Evolutionary conservation across 2,113 vertebrate species (phyloP).

Genomic region (Laticauda colubrina): DNA sequence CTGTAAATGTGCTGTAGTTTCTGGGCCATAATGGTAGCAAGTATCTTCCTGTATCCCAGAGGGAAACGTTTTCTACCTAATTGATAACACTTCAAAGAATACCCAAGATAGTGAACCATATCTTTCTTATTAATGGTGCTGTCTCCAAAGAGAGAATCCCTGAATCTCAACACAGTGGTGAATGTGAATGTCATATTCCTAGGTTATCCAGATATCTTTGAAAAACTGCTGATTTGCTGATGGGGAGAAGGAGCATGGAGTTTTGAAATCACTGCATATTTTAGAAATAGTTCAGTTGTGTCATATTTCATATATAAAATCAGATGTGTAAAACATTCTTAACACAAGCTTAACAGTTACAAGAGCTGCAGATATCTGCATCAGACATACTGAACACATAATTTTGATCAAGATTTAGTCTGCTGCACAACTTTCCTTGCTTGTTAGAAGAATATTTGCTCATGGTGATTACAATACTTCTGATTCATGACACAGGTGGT

Average conservation of each 20-base stretch:
- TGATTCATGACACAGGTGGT: not conserved
- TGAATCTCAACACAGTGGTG: constrained; percentile 68
- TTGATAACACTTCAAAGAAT: constrained; percentile 79
- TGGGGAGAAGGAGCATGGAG: constrained; percentile 36
- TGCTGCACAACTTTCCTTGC: not conserved
- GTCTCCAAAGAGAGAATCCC: constrained; percentile 67
- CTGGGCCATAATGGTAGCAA: constrained; percentile 75
- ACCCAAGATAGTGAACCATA: constrained; percentile 69
- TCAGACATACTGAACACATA: constrained; percentile 11
- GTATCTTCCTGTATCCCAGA: constrained; percentile 71
- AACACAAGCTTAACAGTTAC: constrained; percentile 26
- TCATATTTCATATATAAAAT: constrained; percentile 61
- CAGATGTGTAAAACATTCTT: constrained; percentile 53
- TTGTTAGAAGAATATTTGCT: constrained; percentile 1
- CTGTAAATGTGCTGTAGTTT: constrained; percentile 73
- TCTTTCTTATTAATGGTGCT: constrained; percentile 73
- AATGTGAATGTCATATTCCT: constrained; percentile 71
- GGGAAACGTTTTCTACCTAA: constrained; percentile 75
- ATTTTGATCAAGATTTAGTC: not conserved
- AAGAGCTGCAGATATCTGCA: constrained; percentile 38
- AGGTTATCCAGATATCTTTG: constrained; percentile 59
- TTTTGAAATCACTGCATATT: constrained; percentile 42
- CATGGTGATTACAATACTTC: not conserved
- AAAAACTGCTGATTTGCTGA: constrained; percentile 67
- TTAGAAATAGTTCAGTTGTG: constrained; percentile 61